Conservation (phyloP, 2,888 invertebrate genomes). For the Monoplex corrugatus region DNA sequence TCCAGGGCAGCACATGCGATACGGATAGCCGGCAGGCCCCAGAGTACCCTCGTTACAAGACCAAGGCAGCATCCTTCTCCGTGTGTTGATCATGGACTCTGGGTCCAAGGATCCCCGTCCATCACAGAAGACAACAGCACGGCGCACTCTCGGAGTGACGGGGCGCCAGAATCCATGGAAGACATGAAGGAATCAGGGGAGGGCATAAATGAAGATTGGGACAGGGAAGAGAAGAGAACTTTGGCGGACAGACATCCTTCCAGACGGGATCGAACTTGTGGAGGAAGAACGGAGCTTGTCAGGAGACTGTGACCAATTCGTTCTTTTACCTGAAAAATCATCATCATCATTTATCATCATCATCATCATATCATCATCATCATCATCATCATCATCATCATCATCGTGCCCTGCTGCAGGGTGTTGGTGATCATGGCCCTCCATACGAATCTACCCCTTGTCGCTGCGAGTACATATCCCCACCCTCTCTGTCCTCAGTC, state of each 20-base stretch:
- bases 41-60: background rate
- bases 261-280: background rate
- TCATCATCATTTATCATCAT: background rate
- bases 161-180: background rate
- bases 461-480: too few species aligned
- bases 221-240: background rate
- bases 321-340: background rate
- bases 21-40: background rate
- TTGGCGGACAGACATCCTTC: slow-evolving; percentile 18
- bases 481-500: too few species aligned
- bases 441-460: too few species aligned
- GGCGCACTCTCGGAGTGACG: background rate
- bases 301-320: background rate
- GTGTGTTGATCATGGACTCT: background rate
- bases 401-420: too few species aligned
- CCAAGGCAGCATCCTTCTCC: slow-evolving; percentile 9
- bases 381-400: background rate
- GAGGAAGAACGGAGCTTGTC: background rate
- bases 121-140: slow-evolving; percentile 4
- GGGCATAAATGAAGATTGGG: background rate
- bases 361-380: background rate
- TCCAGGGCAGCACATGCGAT: slow-evolving; percentile 10
- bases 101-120: slow-evolving; percentile 14
- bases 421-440: too few species aligned
- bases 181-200: background rate